Conservation (phyloP, 2,113 vertebrate genomes). For the Mus spicilegus region DNA sequence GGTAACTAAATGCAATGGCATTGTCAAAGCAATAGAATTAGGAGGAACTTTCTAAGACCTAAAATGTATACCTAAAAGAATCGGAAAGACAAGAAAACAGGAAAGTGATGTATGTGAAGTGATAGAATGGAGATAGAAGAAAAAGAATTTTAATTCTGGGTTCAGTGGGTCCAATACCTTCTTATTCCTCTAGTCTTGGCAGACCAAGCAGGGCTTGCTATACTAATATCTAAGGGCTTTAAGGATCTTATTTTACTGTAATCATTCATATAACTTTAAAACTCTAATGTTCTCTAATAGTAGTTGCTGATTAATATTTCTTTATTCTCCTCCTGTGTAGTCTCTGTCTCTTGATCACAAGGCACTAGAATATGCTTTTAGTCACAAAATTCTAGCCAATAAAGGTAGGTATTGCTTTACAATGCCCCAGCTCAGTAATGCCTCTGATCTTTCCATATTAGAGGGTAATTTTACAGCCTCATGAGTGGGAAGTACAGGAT, state of each 20-base stretch:
- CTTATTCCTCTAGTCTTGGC: background rate
- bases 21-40: background rate
- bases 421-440: conserved; percentile 40
- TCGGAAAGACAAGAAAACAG: background rate
- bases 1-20: background rate
- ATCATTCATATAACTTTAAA: background rate
- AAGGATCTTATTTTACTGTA: background rate
- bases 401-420: conserved; percentile 17
- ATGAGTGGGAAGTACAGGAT: conserved; percentile 58
- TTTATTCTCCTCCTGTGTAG: background rate
- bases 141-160: background rate
- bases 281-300: background rate
- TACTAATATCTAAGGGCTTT: background rate
- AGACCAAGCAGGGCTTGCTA: background rate
- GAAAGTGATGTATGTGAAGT: background rate
- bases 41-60: background rate
- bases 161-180: background rate
- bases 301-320: conserved; percentile 29
- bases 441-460: conserved; percentile 52
- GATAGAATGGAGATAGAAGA: background rate
- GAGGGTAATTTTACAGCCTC: conserved; percentile 37
- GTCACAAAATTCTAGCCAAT: background rate
- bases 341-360: conserved; percentile 18
- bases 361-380: background rate
- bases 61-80: background rate